Evolutionary conservation across 2,888 invertebrate species (phyloP), one percentile per base, ranked within the genome.

Genomic region (Drosophila koepferae): DNA sequence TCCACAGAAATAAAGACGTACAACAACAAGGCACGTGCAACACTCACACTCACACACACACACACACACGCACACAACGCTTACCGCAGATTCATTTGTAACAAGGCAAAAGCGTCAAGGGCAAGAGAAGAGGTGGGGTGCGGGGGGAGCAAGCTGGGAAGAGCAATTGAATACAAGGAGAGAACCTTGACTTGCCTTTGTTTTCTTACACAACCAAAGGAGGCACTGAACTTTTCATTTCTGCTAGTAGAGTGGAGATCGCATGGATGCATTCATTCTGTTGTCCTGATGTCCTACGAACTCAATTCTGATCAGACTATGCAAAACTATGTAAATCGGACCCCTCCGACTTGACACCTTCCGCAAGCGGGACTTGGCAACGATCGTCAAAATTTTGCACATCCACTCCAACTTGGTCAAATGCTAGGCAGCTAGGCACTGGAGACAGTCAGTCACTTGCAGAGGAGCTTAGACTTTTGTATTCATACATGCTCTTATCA

Each of bases 1-100:
- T 71, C 72, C 73, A 65, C 59, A 82, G 65, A 89, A 85, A 90
- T 89, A 83, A 85, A 90, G 89, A 89, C 89, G 73, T 86, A 85
- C 84, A 72, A 75, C 74, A 88, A 81, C 71, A 83, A 80, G 72
- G 60, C 90, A 85, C 82, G 77, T 82, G 86, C 77, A 81, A 67
- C 43, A 59, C 59, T 28, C 38, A 69, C 43, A 60, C 12, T 55
- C 40, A 56, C 28, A 64, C 40, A 16, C 40, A 40, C 40, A 16
- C 40, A 16, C 7, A 58, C 14, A 60, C 41, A 58, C 23, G 63
- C 10, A 43, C 18, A 43, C 18, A 16, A 81, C 65, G 71, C 55
- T 71, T 71, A 59, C 72, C 62, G 43, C 56, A 73, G 72, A 54
- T 66, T 74, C 48, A 53, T 53, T 60, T 67, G 62, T 54, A 60